Conservation (phyloP, 2,888 invertebrate genomes). For the Palloptera scutellata region DNA sequence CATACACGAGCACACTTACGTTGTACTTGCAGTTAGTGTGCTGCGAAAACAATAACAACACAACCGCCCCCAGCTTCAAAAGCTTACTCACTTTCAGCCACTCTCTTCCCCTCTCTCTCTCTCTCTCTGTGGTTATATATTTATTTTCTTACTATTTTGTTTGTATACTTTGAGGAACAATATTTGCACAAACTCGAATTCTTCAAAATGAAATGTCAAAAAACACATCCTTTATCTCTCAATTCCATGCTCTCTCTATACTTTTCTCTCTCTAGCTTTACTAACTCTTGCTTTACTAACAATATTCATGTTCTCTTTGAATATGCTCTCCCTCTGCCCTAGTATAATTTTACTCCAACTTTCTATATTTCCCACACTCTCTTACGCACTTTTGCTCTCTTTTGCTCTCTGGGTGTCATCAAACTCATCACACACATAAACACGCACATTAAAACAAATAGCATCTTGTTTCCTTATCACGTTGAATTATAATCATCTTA, state of each 20-base stretch:
- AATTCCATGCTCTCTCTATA: slow-evolving; percentile 11
- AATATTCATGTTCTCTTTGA: too few relatives aligned
- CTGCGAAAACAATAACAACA: too few relatives aligned
- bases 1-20: too few relatives aligned
- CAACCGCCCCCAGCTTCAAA: too few relatives aligned
- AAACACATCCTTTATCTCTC: neutral
- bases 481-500: too few relatives aligned
- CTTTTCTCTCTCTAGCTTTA: slow-evolving; percentile 1
- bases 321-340: neutral
- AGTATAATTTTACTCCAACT: slow-evolving; percentile 35
- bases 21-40: too few relatives aligned
- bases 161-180: neutral
- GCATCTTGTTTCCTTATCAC: too few relatives aligned
- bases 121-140: slow-evolving; percentile 14
- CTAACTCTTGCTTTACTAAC: too few relatives aligned
- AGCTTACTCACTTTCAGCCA: neutral
- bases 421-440: neutral
- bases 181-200: too few relatives aligned
- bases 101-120: slow-evolving; percentile 15
- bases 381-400: slow-evolving; percentile 1
- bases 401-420: neutral
- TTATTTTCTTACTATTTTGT: neutral
- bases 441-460: too few relatives aligned
- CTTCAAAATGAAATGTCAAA: too few relatives aligned
- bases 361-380: slow-evolving; percentile 12